A percentile compares a stretch with the other conserved stretches of the same genome.
phyloP scores from a whole-genome alignment of 2,113 vertebrate species.

The Trinectes maculatus region DNA sequence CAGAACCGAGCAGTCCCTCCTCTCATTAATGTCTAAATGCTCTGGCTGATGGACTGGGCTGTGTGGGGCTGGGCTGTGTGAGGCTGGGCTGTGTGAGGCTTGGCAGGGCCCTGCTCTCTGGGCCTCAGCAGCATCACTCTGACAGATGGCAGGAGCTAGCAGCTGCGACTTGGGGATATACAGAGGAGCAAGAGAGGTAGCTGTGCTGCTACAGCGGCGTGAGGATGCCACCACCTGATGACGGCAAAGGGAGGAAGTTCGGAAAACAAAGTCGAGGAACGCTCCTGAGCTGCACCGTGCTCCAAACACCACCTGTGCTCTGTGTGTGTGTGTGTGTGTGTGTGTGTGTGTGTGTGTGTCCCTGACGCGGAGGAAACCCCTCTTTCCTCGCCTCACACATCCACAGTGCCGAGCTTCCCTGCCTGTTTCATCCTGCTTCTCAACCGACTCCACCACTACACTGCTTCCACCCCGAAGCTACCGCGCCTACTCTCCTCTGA shows the following conservation, averaged over 20 bases:
- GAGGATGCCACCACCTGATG: constrained; percentile 6
- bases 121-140: constrained; percentile 53
- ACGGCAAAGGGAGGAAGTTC: constrained; percentile 29
- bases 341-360: no score
- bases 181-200: constrained; percentile 15
- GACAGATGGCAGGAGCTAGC: constrained; percentile 69
- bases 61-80: background rate
- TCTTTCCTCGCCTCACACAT: background rate
- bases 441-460: constrained; percentile 47
- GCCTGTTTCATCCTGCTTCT: constrained; percentile 32
- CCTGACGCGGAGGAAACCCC: background rate
- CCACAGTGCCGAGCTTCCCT: constrained; percentile 10
- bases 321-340: no score
- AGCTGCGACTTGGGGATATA: constrained; percentile 59
- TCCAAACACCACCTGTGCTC: background rate
- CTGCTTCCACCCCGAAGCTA: constrained; percentile 28
- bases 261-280: constrained; percentile 29
- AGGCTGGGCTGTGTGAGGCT: constrained; percentile 14
- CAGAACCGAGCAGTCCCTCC: constrained; percentile 33
- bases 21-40: constrained; percentile 71
- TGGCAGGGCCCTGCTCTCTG: constrained; percentile 58
- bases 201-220: background rate
- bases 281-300: background rate
- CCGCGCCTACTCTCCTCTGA: constrained; percentile 49
- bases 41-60: constrained; percentile 50